These are phyloP conservation scores for Urophycis tenuis DNA, from an alignment of 2,797 vertebrate species.

Conservation along the genomic window DNA sequence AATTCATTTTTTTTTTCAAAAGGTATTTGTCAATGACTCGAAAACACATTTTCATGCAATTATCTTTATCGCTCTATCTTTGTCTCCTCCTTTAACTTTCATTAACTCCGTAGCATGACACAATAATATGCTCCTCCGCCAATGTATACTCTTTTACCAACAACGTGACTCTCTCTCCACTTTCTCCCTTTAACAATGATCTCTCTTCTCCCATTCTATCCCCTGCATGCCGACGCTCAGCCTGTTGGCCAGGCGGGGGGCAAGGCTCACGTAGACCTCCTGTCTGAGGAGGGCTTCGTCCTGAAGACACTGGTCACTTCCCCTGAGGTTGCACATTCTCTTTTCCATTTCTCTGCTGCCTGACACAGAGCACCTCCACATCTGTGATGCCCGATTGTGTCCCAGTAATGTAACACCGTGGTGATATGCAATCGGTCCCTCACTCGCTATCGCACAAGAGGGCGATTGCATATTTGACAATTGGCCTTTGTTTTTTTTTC, in stretches of 20 bases:
- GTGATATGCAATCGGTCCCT: conserved; percentile 6
- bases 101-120: conserved; percentile 26
- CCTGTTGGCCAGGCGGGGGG: conserved; percentile 74
- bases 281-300: conserved; percentile 86
- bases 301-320: conserved; percentile 95
- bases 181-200: conserved; percentile 50
- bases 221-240: conserved; percentile 69
- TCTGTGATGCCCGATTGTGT: conserved; percentile 7
- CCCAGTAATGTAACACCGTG: background rate
- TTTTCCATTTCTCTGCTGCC: conserved; percentile 44
- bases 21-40: conserved; percentile 22
- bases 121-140: conserved; percentile 1
- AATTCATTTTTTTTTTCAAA: conserved; percentile 28
- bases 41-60: conserved; percentile 9
- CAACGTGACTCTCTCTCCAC: conserved; percentile 16
- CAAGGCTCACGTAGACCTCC: conserved; percentile 81
- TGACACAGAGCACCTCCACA: conserved; percentile 8
- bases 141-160: background rate
- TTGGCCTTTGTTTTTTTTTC: background rate
- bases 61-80: conserved; percentile 6
- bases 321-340: conserved; percentile 83
- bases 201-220: conserved; percentile 28
- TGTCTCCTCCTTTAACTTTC: background rate
- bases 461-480: background rate
- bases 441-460: conserved; percentile 1